phyloP scores from a whole-genome alignment of 2,113 vertebrate genomes.

The Leptodactylus fuscus region DNA sequence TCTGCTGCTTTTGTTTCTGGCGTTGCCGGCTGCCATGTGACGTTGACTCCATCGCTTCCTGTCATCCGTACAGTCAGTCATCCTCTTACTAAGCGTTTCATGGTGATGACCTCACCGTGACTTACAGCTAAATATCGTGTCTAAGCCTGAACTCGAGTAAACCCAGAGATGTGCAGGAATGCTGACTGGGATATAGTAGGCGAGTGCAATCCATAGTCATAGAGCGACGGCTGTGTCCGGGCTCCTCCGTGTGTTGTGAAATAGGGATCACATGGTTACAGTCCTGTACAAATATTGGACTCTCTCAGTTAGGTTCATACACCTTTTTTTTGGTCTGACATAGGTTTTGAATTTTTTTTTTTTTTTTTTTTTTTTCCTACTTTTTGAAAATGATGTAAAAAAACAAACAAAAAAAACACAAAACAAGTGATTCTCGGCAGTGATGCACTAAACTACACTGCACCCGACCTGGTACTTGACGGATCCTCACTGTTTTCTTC shows the following conservation, averaged over 20 bases:
- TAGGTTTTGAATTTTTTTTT: too few species aligned
- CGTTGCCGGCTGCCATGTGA: neutral
- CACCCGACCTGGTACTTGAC: too few species aligned
- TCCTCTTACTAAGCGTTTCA: neutral
- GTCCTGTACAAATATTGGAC: neutral
- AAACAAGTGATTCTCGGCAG: too few species aligned
- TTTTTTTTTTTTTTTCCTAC: too few species aligned
- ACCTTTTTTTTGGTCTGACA: too few species aligned
- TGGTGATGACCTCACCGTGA: slow-evolving; percentile 1
- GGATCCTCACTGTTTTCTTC: too few species aligned
- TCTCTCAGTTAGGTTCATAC: too few species aligned
- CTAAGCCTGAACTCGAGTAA: neutral
- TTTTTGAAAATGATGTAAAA: too few species aligned
- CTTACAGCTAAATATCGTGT: neutral
- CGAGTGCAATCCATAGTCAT: neutral
- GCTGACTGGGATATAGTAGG: neutral
- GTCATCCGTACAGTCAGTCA: neutral
- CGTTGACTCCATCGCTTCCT: neutral
- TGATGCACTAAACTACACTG: too few species aligned
- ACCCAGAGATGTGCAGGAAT: neutral
- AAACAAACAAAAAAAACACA: too few species aligned
- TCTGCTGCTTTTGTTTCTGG: neutral
- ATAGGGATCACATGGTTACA: neutral
- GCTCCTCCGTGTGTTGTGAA: neutral
- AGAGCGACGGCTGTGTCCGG: neutral